These are phyloP conservation scores for Carcharodon carcharias DNA, from an alignment of 2,797 vertebrate genomes.

Conservation along the genomic window DNA sequence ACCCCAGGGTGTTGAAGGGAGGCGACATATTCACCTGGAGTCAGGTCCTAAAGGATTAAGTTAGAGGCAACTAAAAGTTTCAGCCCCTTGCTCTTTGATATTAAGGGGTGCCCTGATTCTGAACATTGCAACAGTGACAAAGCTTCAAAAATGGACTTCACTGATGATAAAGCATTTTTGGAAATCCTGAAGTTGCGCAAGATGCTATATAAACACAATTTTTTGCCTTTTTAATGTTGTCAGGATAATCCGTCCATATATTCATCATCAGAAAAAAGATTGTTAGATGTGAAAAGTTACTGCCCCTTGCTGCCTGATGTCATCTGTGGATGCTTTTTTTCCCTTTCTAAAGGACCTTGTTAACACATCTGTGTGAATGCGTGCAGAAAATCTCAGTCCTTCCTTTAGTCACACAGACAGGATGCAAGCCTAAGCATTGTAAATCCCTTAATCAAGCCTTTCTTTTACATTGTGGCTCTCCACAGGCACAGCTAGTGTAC, in stretches of 20 bases:
- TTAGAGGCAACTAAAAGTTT: background rate
- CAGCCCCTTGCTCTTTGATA: background rate
- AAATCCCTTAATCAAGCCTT: slow-evolving; percentile 18
- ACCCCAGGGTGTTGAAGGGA: background rate
- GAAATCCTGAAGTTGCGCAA: background rate
- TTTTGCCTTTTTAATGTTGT: background rate
- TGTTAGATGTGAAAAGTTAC: background rate
- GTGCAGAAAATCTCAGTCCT: background rate
- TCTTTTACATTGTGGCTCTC: background rate
- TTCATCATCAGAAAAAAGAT: background rate
- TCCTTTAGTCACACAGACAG: background rate
- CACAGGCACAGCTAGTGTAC: background rate
- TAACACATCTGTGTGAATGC: background rate
- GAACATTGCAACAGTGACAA: background rate
- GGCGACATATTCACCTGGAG: background rate
- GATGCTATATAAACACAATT: background rate
- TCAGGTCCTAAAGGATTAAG: background rate
- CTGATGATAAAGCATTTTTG: background rate
- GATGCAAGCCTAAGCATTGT: background rate
- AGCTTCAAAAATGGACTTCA: background rate
- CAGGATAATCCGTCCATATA: background rate
- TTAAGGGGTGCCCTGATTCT: background rate
- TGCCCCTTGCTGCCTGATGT: background rate
- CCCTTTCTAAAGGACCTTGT: background rate
- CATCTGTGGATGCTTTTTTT: background rate